Evolutionary conservation across 2,113 vertebrate genomes (phyloP), one percentile per base, ranked within the genome.

Genomic region (Macrotus californicus): DNA sequence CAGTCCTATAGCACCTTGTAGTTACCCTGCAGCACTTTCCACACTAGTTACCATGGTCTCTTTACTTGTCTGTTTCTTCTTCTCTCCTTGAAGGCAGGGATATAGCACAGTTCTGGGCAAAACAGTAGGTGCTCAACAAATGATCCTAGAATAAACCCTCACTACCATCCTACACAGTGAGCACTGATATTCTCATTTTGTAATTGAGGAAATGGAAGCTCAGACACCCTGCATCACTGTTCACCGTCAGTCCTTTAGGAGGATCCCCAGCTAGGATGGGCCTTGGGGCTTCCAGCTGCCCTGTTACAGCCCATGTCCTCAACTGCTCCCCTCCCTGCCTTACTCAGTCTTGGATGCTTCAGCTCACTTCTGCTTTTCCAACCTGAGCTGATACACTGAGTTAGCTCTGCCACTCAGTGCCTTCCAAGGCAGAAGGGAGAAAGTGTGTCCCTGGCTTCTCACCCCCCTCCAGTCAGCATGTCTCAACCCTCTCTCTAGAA

Each of bases 1-100:
- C 21, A 1, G 9, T 21, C 24, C 7, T 43, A 2, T 1, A 46
- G 15, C 48, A 4, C 7, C 29, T 8, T 1, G 1, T 21, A 16
- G 54, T 24, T 10, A 2, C 4, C 19, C 70, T 72, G 14, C 29
- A 34, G 13, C 4, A 8, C 34, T 87, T 81, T 21, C 56, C 69
- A 21, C 41, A 26, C 31, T 26, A 7, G 4, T 56, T 15, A 29
- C 76, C 2, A 4, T 7, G 5, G 4, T 46, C 34, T 72, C 11
- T 36, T 59, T 50, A 50, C 7, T 59, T 43, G 16, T 46, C 31
- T 6, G 48, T 56, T 48, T 59, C 41, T 39, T 34, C 89, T 67
- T 87, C 36, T 46, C 73, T 83, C 86, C 54, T 82, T 70, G 54
- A 52, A 77, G n/a, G n/a, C 61, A 66, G 26, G 14, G 52, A 31